Base-by-base conservation (phyloP, 2,888 invertebrate genomes). In the Metellina segmentata region DNA sequence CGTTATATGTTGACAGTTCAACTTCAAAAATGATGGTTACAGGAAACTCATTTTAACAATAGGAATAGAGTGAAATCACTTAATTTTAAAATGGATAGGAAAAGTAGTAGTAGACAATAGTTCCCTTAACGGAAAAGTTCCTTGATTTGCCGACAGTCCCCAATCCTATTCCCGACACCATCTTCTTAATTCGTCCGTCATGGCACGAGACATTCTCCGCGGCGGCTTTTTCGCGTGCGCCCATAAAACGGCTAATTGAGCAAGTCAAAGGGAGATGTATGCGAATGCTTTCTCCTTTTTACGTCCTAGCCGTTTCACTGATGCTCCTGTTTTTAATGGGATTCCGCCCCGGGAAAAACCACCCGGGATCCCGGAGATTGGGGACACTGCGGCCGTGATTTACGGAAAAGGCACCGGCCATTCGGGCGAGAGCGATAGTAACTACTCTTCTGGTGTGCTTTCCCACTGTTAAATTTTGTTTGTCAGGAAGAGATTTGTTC, bases 231-330 rank as follows among this genome's bases (percentile, higher is more conserved):
- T 75, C 81, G 74, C 81, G 81, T 75, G 88, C 81, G 74, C 49
- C 88, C 88, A 88, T 88, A 88, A 88, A 88, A 88, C 79, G 88
- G 81, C 88, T 88, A 88, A 88, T 88, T 88, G 88, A 88, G 88
- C 88, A 88, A 88, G 88, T 88, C 88, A 88, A 81, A 88, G 81
- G 71, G 88, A 88, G 88, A 88, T 74, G 88, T 81, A 88, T 88
- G 74, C 72, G 20, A 51, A 81, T 81, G 81, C 74, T 81, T 88
- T 74, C 61, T 81, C 61, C 81, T 81, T 88, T 74, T 79, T 87
- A 71, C 52, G 71, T 53, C 20, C 19, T 61, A 49, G 51, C 77
- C 71, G 53, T 71, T 75, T 52, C 52, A 34, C 49, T 72, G 85
- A 85, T 53, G 75, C 52, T 72, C 48, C 81, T 61, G 53, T 61